Evolutionary conservation across 1,140 invertebrate genomes (phyloP).

Genomic region (Leguminivora glycinivorella): DNA sequence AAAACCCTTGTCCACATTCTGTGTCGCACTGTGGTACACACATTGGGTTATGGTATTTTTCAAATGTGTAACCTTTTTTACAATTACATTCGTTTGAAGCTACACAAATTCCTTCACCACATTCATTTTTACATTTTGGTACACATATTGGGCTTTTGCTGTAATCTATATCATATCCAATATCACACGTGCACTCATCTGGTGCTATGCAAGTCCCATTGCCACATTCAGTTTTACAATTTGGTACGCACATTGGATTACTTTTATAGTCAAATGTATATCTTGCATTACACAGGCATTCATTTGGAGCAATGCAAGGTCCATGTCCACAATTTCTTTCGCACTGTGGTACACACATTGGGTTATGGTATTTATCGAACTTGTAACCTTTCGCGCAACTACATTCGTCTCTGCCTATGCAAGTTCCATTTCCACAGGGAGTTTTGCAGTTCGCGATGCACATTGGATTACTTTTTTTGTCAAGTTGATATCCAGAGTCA

Average conservation of each 20-base stretch:
- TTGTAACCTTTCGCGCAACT: slow-evolving; percentile 41
- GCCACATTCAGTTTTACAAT: no score
- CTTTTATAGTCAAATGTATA: no score
- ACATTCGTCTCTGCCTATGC: slow-evolving; percentile 76
- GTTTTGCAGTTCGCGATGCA: slow-evolving; percentile 66
- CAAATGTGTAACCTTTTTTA: slow-evolving; percentile 48
- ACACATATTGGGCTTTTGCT: slow-evolving; percentile 50
- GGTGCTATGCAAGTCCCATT: slow-evolving; percentile 74
- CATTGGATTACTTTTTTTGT: slow-evolving; percentile 37
- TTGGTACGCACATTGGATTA: no score
- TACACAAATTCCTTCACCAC: slow-evolving; percentile 68
- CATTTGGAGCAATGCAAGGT: no score
- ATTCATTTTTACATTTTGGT: slow-evolving; percentile 78
- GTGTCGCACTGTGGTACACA: slow-evolving; percentile 41
- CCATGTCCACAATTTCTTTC: no score
- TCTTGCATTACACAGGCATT: no score
- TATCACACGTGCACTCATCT: slow-evolving; percentile 55
- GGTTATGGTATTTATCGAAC: background rate
- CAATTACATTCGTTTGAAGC: slow-evolving; percentile 71
- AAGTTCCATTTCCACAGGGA: slow-evolving; percentile 75
- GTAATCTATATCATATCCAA: slow-evolving; percentile 32
- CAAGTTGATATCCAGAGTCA: background rate
- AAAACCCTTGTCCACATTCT: slow-evolving; percentile 76
- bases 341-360: no score
- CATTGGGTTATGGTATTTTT: slow-evolving; percentile 25